Conservation (phyloP, 2,113 vertebrate species). For the Corydoras sp. region DNA sequence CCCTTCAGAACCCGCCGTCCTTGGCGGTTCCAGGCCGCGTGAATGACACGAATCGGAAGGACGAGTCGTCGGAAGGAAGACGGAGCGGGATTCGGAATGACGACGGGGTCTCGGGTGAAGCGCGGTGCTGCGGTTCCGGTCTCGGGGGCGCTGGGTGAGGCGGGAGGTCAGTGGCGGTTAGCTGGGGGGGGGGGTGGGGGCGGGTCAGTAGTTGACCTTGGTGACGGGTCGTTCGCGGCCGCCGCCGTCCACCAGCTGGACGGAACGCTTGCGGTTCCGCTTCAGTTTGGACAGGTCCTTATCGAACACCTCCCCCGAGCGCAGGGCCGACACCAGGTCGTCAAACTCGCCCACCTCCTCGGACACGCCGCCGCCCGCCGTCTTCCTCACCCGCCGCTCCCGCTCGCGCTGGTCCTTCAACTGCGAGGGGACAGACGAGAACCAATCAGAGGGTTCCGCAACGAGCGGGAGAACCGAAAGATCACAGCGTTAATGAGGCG, state of each 20-base stretch:
- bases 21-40: slow-evolving; percentile 6
- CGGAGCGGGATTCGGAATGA: slow-evolving; percentile 10
- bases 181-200: not conserved
- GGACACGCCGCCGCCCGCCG: slow-evolving; percentile 58
- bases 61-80: slow-evolving; percentile 24
- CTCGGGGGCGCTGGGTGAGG: slow-evolving; percentile 1
- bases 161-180: slow-evolving; percentile 23
- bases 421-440: slow-evolving; percentile 54
- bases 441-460: not conserved
- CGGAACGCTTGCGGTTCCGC: slow-evolving; percentile 88
- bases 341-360: slow-evolving; percentile 94
- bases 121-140: slow-evolving; percentile 47
- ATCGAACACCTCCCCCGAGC: slow-evolving; percentile 94
- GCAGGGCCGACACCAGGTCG: slow-evolving; percentile 88
- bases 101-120: slow-evolving; percentile 38
- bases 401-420: slow-evolving; percentile 92
- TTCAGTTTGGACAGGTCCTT: slow-evolving; percentile 97
- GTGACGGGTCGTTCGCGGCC: slow-evolving; percentile 80
- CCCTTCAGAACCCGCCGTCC: not conserved
- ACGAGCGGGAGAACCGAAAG: too few relatives aligned
- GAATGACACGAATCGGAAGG: not conserved
- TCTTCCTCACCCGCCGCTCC: slow-evolving; percentile 81
- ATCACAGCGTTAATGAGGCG: too few relatives aligned
- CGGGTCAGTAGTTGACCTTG: slow-evolving; percentile 83
- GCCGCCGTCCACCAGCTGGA: slow-evolving; percentile 78